Percentiles rank a stretch among this genome's conserved stretches.
Conservation (phyloP, 2,113 vertebrate genomes). For the Mohoua ochrocephala region DNA sequence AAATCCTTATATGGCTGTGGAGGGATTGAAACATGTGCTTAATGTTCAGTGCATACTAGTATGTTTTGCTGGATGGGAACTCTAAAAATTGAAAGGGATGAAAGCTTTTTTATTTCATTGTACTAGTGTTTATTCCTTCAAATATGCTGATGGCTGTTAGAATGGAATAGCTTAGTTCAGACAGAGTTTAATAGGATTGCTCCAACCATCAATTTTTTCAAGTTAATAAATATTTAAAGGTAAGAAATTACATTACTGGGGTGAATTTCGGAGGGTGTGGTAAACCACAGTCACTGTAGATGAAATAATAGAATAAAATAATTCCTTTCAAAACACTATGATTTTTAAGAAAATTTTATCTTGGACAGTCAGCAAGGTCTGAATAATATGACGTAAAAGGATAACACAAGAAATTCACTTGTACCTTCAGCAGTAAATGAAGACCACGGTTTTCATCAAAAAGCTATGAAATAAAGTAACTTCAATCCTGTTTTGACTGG, state of each 20-base stretch:
- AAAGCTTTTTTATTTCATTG: not conserved
- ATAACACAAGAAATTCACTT: not conserved
- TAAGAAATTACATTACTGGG: not conserved
- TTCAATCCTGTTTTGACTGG: not conserved
- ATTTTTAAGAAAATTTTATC: not conserved
- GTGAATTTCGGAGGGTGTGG: not conserved
- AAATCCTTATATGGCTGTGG: not conserved
- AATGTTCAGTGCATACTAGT: not conserved
- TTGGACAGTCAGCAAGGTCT: not conserved
- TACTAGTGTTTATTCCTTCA: not conserved
- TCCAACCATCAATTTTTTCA: not conserved
- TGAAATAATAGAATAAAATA: not conserved
- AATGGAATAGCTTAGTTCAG: not conserved
- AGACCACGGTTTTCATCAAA: not conserved
- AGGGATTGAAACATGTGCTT: slow-evolving; percentile 13
- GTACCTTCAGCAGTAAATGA: not conserved
- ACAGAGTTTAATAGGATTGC: not conserved
- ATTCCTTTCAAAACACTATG: not conserved
- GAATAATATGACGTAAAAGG: not conserved
- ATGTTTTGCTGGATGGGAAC: not conserved
- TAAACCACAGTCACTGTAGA: not conserved
- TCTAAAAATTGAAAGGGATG: not conserved
- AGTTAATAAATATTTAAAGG: not conserved
- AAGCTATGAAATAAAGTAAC: not conserved
- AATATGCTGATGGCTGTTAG: not conserved